Evolutionary conservation across 1,140 invertebrate species (phyloP).

Genomic region (Papilio machaon): DNA sequence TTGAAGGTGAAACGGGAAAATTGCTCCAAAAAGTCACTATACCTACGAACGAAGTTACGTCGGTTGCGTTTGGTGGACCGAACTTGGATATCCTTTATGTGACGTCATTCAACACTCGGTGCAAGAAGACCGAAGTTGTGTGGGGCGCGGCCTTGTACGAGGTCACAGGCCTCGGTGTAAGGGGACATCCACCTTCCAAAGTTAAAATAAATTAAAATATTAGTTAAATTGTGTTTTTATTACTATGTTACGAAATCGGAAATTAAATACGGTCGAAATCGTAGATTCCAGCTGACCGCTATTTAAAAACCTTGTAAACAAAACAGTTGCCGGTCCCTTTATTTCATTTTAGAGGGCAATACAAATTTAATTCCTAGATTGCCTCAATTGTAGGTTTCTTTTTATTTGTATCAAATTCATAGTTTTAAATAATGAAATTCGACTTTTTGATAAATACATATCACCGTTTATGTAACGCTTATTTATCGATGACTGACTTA

Average conservation of each 20-base stretch:
- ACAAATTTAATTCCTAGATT: background rate
- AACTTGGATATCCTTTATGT: conserved; percentile 11
- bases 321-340: too few species aligned
- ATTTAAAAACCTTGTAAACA: too few species aligned
- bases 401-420: too few species aligned
- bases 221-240: too few species aligned
- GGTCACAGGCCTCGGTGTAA: background rate
- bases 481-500: too few species aligned
- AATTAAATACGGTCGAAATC: background rate
- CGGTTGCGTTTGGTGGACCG: background rate
- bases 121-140: background rate
- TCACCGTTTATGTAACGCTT: too few species aligned
- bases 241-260: too few species aligned
- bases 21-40: background rate
- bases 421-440: too few species aligned
- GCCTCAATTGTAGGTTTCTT: too few species aligned
- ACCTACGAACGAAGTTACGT: background rate
- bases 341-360: too few species aligned
- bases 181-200: background rate
- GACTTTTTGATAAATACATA: too few species aligned
- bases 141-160: background rate
- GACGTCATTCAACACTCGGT: background rate
- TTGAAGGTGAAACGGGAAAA: background rate
- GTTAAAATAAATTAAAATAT: background rate
- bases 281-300: background rate